These are phyloP conservation scores for Barnardius zonarius DNA, from an alignment of 2,113 vertebrate species.

Conservation along the genomic window DNA sequence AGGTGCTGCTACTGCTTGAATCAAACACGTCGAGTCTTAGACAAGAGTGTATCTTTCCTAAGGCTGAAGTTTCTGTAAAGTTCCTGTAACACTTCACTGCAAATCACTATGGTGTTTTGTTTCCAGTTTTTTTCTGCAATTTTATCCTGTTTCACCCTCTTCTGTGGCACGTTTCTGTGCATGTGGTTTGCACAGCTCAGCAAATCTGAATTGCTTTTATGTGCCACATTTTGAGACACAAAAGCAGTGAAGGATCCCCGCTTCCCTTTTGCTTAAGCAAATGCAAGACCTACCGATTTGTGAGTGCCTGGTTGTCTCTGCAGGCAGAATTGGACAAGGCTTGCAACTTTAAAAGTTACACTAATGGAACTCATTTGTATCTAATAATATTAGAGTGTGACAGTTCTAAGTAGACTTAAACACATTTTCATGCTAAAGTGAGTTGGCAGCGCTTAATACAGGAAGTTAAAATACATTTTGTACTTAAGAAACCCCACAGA, in stretches of 20 bases:
- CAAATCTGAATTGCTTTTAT: not conserved
- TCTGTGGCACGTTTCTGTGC: not conserved
- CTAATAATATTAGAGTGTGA: not conserved
- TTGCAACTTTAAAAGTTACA: not conserved
- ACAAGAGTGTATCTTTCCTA: not conserved
- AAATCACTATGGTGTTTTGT: not conserved
- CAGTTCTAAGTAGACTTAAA: not conserved
- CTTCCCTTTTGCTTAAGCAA: not conserved
- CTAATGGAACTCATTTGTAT: not conserved
- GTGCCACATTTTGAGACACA: not conserved
- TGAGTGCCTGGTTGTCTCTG: not conserved
- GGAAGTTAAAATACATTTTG: not conserved
- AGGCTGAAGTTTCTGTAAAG: not conserved
- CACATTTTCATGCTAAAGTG: not conserved
- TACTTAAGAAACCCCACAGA: not conserved
- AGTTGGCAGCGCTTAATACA: not conserved
- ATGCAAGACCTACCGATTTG: not conserved
- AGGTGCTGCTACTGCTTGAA: not conserved
- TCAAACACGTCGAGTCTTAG: not conserved
- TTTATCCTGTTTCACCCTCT: not conserved
- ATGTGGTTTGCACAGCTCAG: not conserved
- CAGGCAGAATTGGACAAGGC: not conserved
- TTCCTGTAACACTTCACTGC: not conserved
- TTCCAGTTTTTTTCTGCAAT: not conserved
- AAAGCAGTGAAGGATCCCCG: not conserved